phyloP scores from a whole-genome alignment of 2,888 invertebrate species.

The Dromius quadrimaculatus region DNA sequence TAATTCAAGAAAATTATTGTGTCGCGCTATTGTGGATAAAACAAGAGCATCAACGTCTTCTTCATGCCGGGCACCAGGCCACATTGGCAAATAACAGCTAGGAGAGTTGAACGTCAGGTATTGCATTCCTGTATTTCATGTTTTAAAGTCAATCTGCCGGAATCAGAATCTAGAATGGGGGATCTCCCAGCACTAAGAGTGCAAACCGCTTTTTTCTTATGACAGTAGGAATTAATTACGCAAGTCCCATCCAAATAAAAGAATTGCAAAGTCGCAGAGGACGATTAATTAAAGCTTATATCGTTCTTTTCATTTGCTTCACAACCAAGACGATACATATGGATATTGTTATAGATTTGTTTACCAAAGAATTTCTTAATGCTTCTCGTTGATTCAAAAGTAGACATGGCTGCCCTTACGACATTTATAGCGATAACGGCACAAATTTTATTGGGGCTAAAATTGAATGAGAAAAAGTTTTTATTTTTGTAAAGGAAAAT shows the following conservation, averaged over 20 bases:
- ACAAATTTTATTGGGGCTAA: constrained; percentile 44
- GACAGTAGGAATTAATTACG: not conserved
- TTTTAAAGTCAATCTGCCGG: not conserved
- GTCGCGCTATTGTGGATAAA: not conserved
- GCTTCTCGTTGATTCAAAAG: too few relatives aligned
- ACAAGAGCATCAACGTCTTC: not conserved
- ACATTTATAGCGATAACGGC: constrained; percentile 48
- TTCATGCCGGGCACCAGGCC: not conserved
- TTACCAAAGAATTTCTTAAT: too few relatives aligned
- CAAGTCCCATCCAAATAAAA: not conserved
- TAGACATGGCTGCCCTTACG: constrained; percentile 34
- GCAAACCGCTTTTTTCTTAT: not conserved
- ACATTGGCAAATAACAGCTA: not conserved
- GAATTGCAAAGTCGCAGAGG: not conserved
- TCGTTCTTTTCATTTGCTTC: not conserved
- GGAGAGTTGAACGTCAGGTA: not conserved
- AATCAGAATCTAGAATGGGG: not conserved
- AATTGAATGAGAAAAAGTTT: constrained; percentile 18
- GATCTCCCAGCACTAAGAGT: not conserved
- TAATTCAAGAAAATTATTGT: not conserved
- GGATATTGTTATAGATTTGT: not conserved
- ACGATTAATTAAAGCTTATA: not conserved
- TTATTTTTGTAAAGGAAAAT: not conserved
- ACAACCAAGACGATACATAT: not conserved
- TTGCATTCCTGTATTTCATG: not conserved